These are phyloP conservation scores for Hyles euphorbiae DNA, from an alignment of 1,140 invertebrate genomes.

Conservation along the genomic window DNA sequence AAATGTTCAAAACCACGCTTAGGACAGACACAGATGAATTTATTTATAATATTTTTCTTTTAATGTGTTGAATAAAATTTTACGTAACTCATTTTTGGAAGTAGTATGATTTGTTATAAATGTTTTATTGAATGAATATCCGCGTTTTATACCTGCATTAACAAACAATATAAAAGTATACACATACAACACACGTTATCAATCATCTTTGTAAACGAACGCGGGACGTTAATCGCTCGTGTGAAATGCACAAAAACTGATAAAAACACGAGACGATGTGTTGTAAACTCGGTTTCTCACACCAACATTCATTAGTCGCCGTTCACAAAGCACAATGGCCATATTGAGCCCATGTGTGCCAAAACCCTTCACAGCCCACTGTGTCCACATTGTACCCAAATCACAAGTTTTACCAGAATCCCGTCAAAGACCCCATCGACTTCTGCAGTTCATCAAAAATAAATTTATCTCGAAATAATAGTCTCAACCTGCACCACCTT, in stretches of 20 bases:
- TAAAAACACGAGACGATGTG: background rate
- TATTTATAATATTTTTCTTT: too few relatives aligned
- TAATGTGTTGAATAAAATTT: too few relatives aligned
- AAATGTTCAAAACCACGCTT: too few relatives aligned
- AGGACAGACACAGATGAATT: too few relatives aligned
- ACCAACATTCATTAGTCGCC: conserved; percentile 52
- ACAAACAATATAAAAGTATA: too few relatives aligned
- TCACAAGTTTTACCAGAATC: conserved; percentile 42
- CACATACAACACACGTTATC: too few relatives aligned
- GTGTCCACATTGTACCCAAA: conserved; percentile 42
- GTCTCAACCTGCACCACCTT: conserved; percentile 46
- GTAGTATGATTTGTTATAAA: too few relatives aligned
- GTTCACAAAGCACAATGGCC: conserved; percentile 49
- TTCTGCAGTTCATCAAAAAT: conserved; percentile 73
- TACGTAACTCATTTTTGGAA: too few relatives aligned
- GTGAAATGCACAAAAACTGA: conserved; percentile 1
- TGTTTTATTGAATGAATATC: too few relatives aligned
- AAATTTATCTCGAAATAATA: conserved; percentile 64
- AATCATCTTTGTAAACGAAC: too few relatives aligned
- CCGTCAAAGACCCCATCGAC: conserved; percentile 49
- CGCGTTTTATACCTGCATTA: too few relatives aligned
- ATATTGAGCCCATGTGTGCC: conserved; percentile 66
- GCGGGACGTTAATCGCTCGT: too few relatives aligned
- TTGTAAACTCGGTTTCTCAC: conserved; percentile 35
- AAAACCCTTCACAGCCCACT: conserved; percentile 51